These are phyloP conservation scores for Rhagonycha lutea DNA, from an alignment of 2,888 invertebrate species.

Conservation along the genomic window DNA sequence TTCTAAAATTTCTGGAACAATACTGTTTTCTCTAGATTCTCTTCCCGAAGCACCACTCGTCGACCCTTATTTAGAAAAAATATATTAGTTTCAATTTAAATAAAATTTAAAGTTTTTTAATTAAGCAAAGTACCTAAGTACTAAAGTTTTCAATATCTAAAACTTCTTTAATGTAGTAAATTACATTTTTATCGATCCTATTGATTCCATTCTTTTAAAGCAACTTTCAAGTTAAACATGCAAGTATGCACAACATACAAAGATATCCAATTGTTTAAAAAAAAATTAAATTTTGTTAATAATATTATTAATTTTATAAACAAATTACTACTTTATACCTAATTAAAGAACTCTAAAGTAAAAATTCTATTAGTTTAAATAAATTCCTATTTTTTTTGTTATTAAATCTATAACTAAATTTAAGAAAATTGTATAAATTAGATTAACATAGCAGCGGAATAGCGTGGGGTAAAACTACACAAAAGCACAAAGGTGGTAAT, in stretches of 20 bases:
- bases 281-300: background rate
- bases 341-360: background rate
- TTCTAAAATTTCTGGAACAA: constrained; percentile 60
- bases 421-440: background rate
- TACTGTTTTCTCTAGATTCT: constrained; percentile 61
- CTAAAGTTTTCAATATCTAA: background rate
- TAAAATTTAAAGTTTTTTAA: background rate
- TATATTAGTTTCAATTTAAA: constrained; percentile 1
- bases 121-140: background rate
- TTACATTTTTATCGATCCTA: background rate
- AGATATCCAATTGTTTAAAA: background rate
- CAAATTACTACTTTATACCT: background rate
- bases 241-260: background rate
- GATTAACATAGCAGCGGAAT: constrained; percentile 6
- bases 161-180: background rate
- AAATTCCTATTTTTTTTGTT: background rate
- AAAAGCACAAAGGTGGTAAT: constrained; percentile 28
- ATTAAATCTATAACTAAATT: background rate
- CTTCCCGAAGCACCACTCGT: constrained; percentile 50
- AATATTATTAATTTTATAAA: background rate
- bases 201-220: background rate
- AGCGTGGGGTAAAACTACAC: constrained; percentile 24
- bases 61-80: constrained; percentile 30
- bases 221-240: background rate
- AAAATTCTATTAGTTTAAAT: background rate